phyloP scores from a whole-genome alignment of 2,113 vertebrate species.

The Tychaedon coryphoeus region DNA sequence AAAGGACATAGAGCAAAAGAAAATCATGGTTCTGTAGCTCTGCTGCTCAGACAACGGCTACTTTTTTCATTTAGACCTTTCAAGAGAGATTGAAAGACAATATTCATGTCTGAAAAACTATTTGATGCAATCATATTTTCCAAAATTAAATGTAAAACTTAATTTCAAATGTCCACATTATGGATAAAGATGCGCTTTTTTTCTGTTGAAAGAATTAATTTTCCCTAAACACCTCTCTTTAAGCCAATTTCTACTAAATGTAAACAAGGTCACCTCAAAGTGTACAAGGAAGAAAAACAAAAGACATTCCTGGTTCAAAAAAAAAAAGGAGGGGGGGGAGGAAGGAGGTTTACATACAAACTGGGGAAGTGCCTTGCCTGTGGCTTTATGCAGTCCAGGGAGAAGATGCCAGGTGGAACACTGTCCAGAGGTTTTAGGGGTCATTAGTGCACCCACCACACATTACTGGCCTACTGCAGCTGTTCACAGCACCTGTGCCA shows the following conservation, averaged over 20 bases:
- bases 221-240: neutral
- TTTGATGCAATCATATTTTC: neutral
- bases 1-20: neutral
- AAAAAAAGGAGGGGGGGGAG: fast-evolving
- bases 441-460: neutral
- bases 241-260: neutral
- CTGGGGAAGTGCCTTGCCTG: neutral
- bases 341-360: too few species aligned
- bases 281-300: neutral
- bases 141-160: neutral
- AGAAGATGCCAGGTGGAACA: neutral
- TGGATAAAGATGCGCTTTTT: neutral
- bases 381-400: neutral
- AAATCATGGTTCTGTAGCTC: neutral
- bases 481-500: neutral
- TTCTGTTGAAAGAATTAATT: neutral
- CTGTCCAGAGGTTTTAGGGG: neutral
- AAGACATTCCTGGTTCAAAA: neutral
- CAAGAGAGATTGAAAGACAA: neutral
- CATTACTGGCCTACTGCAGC: neutral
- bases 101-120: neutral
- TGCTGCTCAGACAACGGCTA: neutral
- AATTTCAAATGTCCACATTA: neutral
- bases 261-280: neutral
- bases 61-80: neutral